Evolutionary conservation across 2,113 vertebrate genomes (phyloP), one percentile per base, ranked within the genome.

Genomic region (Tragelaphus scriptus): DNA sequence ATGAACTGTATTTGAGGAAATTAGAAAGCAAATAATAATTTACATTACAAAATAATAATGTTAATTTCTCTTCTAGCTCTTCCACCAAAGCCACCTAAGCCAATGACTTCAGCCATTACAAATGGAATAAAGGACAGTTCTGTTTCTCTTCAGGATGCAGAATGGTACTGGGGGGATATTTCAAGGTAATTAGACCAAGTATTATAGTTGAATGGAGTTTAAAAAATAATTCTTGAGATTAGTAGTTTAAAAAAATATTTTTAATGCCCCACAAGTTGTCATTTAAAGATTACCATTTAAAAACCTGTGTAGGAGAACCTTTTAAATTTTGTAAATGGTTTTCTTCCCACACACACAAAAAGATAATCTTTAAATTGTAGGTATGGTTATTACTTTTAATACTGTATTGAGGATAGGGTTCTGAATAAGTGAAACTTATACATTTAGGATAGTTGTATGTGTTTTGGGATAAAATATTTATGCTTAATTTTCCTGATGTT

Each of bases 151-250:
- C 99, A 99, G 98, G 99, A 99, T 77, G 99, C 99, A 0, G 99
- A 99, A 95, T 99, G 99, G 99, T 99, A 99, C 96, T 99, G 99
- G 99, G 99, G 99, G 47, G 99, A 99, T 97, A 99, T 99, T 96
- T 99, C 99, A 97, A 99, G 99, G 99, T 99, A 99, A 99, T 21
- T 49, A 95, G 55, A 96, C 40, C 94, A 79, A 79, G 23, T 97
- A 68, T 15, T 58, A 16, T 95, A 95, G 79, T 96, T 96, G 80
- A 98, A 58, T 92, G 6, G 47, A 96, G n/a, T 89, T 94, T 40
- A n/a, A 91, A 82, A 90, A 80, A 17, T 88, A 16, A 53, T 53
- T 80, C 91, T 94, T 97, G 97, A 90, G 88, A 81, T 80, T 87
- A 93, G 23, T 94, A 90, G 90, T 92, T 94, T n/a, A 94, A 47